Evolutionary conservation across 1,140 invertebrate genomes (phyloP).

Genomic region (Varroa destructor): DNA sequence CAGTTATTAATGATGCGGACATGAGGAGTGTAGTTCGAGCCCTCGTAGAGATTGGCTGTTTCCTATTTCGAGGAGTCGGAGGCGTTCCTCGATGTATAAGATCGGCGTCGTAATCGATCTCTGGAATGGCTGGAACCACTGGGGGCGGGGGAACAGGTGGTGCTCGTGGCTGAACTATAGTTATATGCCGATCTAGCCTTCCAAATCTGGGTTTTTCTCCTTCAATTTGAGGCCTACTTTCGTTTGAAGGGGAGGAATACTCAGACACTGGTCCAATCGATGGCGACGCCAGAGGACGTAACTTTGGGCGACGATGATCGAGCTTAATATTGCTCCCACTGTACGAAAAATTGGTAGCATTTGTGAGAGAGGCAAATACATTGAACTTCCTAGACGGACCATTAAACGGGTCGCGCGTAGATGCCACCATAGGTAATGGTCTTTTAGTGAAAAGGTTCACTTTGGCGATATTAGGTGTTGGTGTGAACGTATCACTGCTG

Average conservation of each 20-base stretch:
- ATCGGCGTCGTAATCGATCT: not conserved
- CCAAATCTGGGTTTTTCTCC: not conserved
- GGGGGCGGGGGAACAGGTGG: no score
- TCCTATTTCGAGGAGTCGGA: not conserved
- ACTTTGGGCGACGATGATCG: conserved; percentile 10
- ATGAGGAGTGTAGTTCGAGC: conserved; percentile 14
- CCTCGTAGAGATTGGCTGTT: conserved; percentile 11
- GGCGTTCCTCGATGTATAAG: conserved; percentile 6
- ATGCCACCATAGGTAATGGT: not conserved
- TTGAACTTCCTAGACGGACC: conserved; percentile 11
- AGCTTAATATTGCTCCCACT: not conserved
- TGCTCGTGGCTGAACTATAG: no score
- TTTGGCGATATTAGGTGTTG: conserved; percentile 36
- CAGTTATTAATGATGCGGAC: conserved; percentile 8
- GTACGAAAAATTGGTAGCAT: not conserved
- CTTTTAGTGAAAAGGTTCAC: conserved; percentile 22
- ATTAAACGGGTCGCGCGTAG: not conserved
- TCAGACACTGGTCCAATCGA: not conserved
- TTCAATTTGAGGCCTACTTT: not conserved
- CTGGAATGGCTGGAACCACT: not conserved
- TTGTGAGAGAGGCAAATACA: conserved; percentile 12
- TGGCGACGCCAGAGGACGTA: conserved; percentile 1
- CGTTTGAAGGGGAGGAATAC: not conserved
- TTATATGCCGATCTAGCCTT: not conserved
- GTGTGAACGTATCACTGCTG: conserved; percentile 33